phyloP scores from a whole-genome alignment of 2,888 invertebrate genomes.

The Andrena bucephala region DNA sequence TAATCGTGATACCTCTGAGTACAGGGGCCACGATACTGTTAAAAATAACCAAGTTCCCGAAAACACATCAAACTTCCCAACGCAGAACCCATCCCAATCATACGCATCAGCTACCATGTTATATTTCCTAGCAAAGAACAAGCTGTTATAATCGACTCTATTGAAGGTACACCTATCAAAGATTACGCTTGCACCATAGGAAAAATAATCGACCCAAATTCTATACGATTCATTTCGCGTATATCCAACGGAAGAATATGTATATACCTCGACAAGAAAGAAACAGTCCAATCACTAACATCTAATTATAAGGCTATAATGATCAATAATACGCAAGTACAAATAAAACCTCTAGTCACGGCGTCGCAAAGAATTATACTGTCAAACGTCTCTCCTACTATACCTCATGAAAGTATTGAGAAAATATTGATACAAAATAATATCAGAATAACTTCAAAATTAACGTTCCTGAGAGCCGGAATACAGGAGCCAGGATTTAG shows the following conservation, averaged over 20 bases:
- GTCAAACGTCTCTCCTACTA: background rate
- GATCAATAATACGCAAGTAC: background rate
- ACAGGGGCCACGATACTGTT: background rate
- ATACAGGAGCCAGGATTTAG: slow-evolving; percentile 1
- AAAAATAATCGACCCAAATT: background rate
- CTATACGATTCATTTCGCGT: background rate
- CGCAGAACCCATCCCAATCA: background rate
- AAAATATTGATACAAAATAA: background rate
- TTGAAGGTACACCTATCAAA: too few species aligned
- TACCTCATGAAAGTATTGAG: slow-evolving; percentile 8
- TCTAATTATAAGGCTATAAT: background rate
- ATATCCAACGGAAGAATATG: background rate
- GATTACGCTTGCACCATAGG: background rate
- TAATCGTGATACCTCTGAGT: background rate
- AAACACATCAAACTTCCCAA: background rate
- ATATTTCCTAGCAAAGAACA: slow-evolving; percentile 1
- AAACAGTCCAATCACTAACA: background rate
- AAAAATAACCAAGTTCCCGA: background rate
- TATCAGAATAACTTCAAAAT: background rate
- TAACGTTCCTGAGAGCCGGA: slow-evolving; percentile 6
- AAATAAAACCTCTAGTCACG: background rate
- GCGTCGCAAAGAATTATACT: background rate
- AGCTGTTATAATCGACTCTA: background rate
- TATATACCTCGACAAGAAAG: background rate
- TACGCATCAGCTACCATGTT: background rate